These are phyloP conservation scores for Strigamia transsilvanica DNA, from an alignment of 2,888 invertebrate genomes.

Conservation along the genomic window DNA sequence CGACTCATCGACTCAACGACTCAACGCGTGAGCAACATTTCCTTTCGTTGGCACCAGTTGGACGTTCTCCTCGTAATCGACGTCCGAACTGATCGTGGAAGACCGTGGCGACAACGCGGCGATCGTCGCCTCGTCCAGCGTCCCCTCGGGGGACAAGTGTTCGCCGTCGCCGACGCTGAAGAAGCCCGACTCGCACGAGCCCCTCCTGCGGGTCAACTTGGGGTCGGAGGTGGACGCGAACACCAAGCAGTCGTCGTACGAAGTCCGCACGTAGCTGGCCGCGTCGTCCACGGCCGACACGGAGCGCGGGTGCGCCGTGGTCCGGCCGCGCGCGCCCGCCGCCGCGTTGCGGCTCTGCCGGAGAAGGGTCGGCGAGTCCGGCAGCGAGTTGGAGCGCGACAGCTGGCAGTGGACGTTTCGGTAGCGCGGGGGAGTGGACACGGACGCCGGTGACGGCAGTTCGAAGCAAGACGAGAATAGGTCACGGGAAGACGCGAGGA, in stretches of 20 bases:
- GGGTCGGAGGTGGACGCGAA: conserved; percentile 54
- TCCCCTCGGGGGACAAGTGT: conserved; percentile 59
- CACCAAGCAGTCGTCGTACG: conserved; percentile 56
- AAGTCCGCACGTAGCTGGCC: conserved; percentile 57
- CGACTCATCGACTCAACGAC: neutral
- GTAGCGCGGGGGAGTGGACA: conserved; percentile 57
- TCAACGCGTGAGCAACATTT: neutral
- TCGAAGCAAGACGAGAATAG: conserved; percentile 81
- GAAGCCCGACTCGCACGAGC: conserved; percentile 88
- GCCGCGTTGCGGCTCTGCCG: neutral
- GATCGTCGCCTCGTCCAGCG: conserved; percentile 51
- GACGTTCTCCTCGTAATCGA: neutral
- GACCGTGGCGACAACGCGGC: conserved; percentile 23
- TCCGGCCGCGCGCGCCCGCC: neutral
- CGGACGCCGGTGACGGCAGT: conserved; percentile 72
- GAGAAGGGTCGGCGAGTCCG: conserved; percentile 57
- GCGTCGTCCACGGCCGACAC: conserved; percentile 58
- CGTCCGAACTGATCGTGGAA: conserved; percentile 21
- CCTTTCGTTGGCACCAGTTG: conserved; percentile 9
- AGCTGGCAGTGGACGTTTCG: conserved; percentile 52
- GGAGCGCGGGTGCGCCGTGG: conserved; percentile 51
- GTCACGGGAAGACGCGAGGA: conserved; percentile 71
- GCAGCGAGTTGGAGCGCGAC: conserved; percentile 58
- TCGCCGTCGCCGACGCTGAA: conserved; percentile 79
- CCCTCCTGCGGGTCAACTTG: conserved; percentile 69